phyloP scores from a whole-genome alignment of 2,888 invertebrate species.

The Anoplius nigerrimus region DNA sequence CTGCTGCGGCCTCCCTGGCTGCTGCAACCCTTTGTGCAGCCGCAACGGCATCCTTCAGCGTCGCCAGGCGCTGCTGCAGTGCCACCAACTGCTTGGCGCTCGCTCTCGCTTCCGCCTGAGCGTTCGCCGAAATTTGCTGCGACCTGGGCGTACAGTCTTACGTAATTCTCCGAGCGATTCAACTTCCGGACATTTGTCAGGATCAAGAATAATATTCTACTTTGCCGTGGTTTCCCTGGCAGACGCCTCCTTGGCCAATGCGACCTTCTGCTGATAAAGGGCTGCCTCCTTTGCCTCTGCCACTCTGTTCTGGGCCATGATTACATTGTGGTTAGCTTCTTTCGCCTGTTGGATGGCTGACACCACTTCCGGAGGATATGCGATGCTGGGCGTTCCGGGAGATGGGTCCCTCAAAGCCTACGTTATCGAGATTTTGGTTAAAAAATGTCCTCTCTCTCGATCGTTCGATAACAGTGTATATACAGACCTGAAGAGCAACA shows the following conservation, averaged over 20 bases:
- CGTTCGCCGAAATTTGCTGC: slow-evolving; percentile 68
- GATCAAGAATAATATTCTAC: slow-evolving; percentile 41
- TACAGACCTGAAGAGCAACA: slow-evolving; percentile 68
- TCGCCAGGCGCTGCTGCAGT: slow-evolving; percentile 82
- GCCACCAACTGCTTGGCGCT: slow-evolving; percentile 79
- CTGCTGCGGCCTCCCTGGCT: slow-evolving; percentile 84
- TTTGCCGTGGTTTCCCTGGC: slow-evolving; percentile 75
- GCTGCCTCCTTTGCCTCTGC: slow-evolving; percentile 85
- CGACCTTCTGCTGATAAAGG: slow-evolving; percentile 83
- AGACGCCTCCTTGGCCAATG: slow-evolving; percentile 84
- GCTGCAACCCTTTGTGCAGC: slow-evolving; percentile 85
- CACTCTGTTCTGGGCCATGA: slow-evolving; percentile 84
- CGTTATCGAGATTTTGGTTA: background rate
- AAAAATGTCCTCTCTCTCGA: no score
- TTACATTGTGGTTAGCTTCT: slow-evolving; percentile 83
- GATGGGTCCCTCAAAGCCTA: slow-evolving; percentile 64
- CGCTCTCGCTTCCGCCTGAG: slow-evolving; percentile 66
- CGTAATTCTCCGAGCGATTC: background rate
- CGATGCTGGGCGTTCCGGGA: slow-evolving; percentile 70
- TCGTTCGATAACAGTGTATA: no score
- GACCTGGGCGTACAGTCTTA: slow-evolving; percentile 54
- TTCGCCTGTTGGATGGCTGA: slow-evolving; percentile 85
- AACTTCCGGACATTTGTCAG: background rate
- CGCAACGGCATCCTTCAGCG: slow-evolving; percentile 83
- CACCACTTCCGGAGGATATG: slow-evolving; percentile 81